These are phyloP conservation scores for Rhaphigaster nebulosa DNA, from an alignment of 2,888 invertebrate genomes.

Conservation along the genomic window DNA sequence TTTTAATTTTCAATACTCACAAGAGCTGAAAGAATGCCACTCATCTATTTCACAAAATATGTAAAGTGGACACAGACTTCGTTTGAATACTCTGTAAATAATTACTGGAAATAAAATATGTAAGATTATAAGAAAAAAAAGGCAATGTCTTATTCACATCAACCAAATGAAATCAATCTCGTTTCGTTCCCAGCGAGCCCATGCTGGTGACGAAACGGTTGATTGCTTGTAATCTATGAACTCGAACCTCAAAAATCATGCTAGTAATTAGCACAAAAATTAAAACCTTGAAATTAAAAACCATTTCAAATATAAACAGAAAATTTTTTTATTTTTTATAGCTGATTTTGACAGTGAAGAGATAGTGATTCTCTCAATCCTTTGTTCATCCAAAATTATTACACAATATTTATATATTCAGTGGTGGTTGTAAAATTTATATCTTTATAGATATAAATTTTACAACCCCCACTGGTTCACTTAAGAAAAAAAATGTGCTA, in stretches of 20 bases:
- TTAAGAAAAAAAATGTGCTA: background rate
- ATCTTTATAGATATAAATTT: background rate
- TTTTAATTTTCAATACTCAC: background rate
- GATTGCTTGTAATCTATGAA: background rate
- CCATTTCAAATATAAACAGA: background rate
- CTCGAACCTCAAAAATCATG: background rate
- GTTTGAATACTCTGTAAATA: background rate
- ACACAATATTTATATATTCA: no score
- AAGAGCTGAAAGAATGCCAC: background rate
- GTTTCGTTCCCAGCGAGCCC: slow-evolving; percentile 38
- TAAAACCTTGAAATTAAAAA: background rate
- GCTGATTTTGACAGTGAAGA: background rate
- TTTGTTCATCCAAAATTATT: background rate
- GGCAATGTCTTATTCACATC: background rate
- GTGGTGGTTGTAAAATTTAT: background rate
- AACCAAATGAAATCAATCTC: background rate
- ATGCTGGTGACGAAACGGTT: slow-evolving; percentile 31
- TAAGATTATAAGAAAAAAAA: background rate
- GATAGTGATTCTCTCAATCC: background rate
- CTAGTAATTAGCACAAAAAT: background rate
- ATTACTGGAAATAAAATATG: background rate
- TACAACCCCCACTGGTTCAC: background rate
- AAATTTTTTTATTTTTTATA: background rate
- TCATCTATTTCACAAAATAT: background rate
- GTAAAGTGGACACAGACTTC: background rate